phyloP scores from a whole-genome alignment of 2,113 vertebrate genomes.

The Ictalurus punctatus region DNA sequence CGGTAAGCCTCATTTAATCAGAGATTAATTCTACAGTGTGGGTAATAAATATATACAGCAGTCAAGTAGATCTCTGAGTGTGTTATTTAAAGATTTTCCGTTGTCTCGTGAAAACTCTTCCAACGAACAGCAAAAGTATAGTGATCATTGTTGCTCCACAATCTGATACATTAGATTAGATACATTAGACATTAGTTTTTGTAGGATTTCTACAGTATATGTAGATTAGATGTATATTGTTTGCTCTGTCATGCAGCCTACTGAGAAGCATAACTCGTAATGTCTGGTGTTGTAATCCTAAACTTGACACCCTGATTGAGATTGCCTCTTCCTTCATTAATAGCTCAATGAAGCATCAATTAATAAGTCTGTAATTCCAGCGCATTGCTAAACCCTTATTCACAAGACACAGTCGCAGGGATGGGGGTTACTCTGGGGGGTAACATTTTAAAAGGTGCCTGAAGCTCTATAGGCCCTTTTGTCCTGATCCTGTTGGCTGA shows the following conservation, averaged over 20 bases:
- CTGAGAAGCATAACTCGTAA: not conserved
- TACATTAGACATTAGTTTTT: not conserved
- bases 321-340: not conserved
- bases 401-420: not conserved
- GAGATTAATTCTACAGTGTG: not conserved
- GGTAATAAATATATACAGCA: not conserved
- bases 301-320: not conserved
- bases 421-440: constrained; percentile 26
- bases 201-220: not conserved
- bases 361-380: not conserved
- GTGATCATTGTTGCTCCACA: not conserved
- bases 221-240: not conserved
- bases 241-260: not conserved
- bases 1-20: constrained; percentile 59
- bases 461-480: constrained; percentile 59
- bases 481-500: constrained; percentile 67
- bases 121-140: not conserved
- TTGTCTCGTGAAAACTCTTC: not conserved
- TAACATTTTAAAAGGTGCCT: constrained; percentile 43
- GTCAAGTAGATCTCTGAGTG: not conserved
- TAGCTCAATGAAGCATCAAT: not conserved
- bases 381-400: constrained; percentile 15
- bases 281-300: not conserved
- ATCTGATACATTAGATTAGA: not conserved
- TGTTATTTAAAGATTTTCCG: not conserved